Percentiles rank a stretch among this genome's conserved stretches.
These are phyloP conservation scores for Sarcophaga peregrina DNA, from an alignment of 1,140 invertebrate species.

Conservation along the genomic window DNA sequence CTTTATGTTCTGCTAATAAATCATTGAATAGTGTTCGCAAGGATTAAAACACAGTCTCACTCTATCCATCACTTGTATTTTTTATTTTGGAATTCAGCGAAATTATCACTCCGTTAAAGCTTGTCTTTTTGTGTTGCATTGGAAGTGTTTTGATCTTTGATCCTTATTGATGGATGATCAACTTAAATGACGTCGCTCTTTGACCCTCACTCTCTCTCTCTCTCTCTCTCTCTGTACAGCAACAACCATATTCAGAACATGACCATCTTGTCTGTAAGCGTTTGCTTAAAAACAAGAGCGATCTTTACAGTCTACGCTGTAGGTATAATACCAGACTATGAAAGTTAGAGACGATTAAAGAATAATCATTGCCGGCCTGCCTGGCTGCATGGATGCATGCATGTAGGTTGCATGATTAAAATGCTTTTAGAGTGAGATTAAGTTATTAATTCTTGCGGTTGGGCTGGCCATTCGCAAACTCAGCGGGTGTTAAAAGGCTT, in stretches of 20 bases:
- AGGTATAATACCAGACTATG: too few species aligned
- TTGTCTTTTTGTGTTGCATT: background rate
- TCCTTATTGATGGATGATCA: background rate
- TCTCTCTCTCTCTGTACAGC: background rate
- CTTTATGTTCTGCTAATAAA: too few species aligned
- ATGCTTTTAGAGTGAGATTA: constrained; percentile 29
- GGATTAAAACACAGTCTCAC: too few species aligned
- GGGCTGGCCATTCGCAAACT: constrained; percentile 2
- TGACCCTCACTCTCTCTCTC: too few species aligned
- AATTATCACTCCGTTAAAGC: background rate
- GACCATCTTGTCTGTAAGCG: too few species aligned
- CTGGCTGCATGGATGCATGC: background rate
- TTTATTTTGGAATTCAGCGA: background rate
- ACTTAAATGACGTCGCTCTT: background rate
- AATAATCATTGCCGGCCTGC: too few species aligned
- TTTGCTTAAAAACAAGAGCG: background rate
- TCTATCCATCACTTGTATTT: background rate
- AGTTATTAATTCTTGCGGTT: constrained; percentile 37
- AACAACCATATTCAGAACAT: too few species aligned
- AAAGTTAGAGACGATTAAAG: too few species aligned
- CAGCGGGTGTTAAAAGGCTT: constrained; percentile 24
- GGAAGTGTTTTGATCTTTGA: constrained; percentile 9
- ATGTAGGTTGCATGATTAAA: constrained; percentile 9
- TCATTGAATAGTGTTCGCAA: too few species aligned
- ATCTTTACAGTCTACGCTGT: too few species aligned